These are phyloP conservation scores for Chaenocephalus aceratus DNA, from an alignment of 2,113 vertebrate species.

Conservation along the genomic window DNA sequence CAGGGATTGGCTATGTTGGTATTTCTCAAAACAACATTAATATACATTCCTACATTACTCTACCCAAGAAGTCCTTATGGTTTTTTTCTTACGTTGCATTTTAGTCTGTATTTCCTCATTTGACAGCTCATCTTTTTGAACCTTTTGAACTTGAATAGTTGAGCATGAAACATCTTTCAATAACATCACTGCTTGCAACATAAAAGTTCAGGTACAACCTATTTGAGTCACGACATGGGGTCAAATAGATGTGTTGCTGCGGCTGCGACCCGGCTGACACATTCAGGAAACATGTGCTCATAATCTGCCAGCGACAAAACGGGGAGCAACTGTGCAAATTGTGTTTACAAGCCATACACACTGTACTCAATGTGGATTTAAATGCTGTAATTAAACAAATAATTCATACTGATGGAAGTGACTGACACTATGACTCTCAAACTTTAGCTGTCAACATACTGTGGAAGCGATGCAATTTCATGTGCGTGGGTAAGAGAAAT, in stretches of 20 bases:
- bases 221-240: conserved; percentile 5
- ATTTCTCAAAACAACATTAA: background rate
- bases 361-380: conserved; percentile 36
- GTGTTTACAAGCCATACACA: conserved; percentile 49
- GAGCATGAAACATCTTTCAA: conserved; percentile 8
- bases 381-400: conserved; percentile 14
- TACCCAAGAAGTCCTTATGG: background rate
- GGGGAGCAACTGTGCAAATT: conserved; percentile 47
- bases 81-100: background rate
- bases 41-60: background rate
- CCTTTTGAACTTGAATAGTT: background rate
- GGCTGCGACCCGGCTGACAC: conserved; percentile 45
- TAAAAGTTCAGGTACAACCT: conserved; percentile 19
- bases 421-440: conserved; percentile 44
- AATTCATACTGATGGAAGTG: conserved; percentile 41
- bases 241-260: conserved; percentile 7
- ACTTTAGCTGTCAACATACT: conserved; percentile 46
- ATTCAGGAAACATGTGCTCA: conserved; percentile 15
- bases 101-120: background rate
- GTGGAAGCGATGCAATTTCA: conserved; percentile 5
- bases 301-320: conserved; percentile 37
- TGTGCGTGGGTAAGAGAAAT: conserved; percentile 2
- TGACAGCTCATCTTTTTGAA: background rate
- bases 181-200: background rate
- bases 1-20: background rate